These are phyloP conservation scores for Danionella cerebrum DNA, from an alignment of 2,113 vertebrate species.

Conservation along the genomic window DNA sequence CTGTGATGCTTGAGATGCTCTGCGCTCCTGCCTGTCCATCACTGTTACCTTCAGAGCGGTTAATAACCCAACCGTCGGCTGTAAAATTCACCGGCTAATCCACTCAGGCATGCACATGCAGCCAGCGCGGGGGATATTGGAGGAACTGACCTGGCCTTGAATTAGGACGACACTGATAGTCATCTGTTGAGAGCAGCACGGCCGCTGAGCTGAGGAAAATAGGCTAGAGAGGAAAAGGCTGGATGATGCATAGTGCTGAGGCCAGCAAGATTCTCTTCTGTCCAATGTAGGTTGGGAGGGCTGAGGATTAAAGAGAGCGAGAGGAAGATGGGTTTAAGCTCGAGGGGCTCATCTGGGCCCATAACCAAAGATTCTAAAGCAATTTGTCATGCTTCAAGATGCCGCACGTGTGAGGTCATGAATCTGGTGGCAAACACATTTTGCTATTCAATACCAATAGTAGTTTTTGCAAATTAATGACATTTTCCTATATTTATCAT, in stretches of 20 bases:
- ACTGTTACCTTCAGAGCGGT: constrained; percentile 33
- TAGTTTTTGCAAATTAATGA: too few species aligned
- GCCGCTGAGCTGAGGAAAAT: constrained; percentile 38
- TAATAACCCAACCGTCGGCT: constrained; percentile 40
- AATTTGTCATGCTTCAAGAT: constrained; percentile 25
- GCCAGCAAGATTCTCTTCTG: constrained; percentile 8
- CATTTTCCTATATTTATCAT: too few species aligned
- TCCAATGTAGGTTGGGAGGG: constrained; percentile 6
- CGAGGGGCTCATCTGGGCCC: not conserved
- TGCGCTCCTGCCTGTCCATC: constrained; percentile 46
- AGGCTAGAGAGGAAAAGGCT: constrained; percentile 14
- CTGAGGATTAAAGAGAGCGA: not conserved
- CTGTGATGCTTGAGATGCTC: constrained; percentile 24
- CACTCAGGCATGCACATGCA: constrained; percentile 1
- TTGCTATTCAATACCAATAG: not conserved
- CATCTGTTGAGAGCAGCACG: constrained; percentile 36
- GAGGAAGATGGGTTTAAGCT: not conserved
- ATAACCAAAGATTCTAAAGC: constrained; percentile 8
- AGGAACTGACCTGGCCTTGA: constrained; percentile 48
- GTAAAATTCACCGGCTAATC: constrained; percentile 46
- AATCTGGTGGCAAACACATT: not conserved
- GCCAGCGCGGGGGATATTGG: constrained; percentile 16
- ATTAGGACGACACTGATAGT: constrained; percentile 48
- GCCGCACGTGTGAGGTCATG: not conserved
- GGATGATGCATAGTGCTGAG: constrained; percentile 24